Evolutionary conservation across 2,113 vertebrate genomes (phyloP).

Genomic region (Anoura caudifer): DNA sequence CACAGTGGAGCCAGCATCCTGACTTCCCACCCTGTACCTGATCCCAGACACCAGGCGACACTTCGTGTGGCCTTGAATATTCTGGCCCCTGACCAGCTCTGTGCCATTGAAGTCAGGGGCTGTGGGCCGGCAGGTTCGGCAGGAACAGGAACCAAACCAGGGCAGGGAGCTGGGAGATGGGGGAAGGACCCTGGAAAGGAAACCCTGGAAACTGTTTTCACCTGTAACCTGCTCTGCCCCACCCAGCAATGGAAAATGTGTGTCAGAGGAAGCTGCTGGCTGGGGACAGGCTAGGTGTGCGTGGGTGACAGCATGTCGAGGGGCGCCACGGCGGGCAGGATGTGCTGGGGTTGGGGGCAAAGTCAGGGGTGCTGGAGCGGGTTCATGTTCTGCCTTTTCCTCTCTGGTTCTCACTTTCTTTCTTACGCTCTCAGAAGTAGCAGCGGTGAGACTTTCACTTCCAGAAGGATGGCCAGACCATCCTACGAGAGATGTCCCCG

Average conservation of each 20-base stretch:
- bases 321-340: background rate
- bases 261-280: conserved; percentile 72
- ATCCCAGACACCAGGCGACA: background rate
- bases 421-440: background rate
- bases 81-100: background rate
- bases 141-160: background rate
- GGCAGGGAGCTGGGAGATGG: background rate
- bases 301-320: conserved; percentile 52
- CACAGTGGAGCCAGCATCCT: background rate
- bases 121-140: background rate
- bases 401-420: conserved; percentile 25
- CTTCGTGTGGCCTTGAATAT: background rate
- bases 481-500: background rate
- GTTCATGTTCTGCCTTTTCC: background rate
- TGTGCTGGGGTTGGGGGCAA: conserved; percentile 1
- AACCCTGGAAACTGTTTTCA: conserved; percentile 56
- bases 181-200: background rate
- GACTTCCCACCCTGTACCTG: background rate
- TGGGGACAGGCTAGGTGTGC: conserved; percentile 18
- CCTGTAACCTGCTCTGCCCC: conserved; percentile 63
- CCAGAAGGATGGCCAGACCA: background rate
- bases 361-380: background rate
- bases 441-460: background rate
- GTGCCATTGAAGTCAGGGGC: background rate
- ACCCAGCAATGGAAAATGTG: conserved; percentile 69